These are phyloP conservation scores for Drosophila pullipes DNA, from an alignment of 2,888 invertebrate genomes.

Conservation along the genomic window DNA sequence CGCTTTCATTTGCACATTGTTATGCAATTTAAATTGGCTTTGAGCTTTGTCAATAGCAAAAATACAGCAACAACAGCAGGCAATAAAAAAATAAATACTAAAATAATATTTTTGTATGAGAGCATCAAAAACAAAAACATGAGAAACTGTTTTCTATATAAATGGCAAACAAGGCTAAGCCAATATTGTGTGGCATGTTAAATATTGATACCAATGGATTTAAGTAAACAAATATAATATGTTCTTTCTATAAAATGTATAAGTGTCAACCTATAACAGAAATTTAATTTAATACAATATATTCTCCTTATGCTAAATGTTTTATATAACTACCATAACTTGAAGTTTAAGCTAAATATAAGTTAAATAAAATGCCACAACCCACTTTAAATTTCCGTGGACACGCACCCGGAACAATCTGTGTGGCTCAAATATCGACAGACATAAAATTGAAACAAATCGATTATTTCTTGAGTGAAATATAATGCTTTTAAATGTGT, in stretches of 20 bases:
- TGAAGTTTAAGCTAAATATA: background rate
- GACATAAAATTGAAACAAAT: slow-evolving; percentile 14
- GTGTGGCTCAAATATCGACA: slow-evolving; percentile 1
- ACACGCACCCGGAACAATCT: background rate
- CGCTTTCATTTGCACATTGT: slow-evolving; percentile 9
- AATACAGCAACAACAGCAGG: background rate
- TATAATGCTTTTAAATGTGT: slow-evolving; percentile 30
- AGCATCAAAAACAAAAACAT: slow-evolving; percentile 2
- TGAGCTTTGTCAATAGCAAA: background rate
- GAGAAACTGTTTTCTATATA: background rate
- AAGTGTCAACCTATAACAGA: background rate
- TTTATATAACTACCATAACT: background rate
- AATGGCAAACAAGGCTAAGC: slow-evolving; percentile 17
- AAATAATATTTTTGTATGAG: background rate
- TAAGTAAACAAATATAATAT: background rate
- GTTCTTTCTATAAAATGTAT: background rate
- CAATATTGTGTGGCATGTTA: slow-evolving; percentile 17
- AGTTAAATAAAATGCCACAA: slow-evolving; percentile 9
- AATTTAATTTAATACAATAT: background rate
- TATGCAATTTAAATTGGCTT: slow-evolving; percentile 15
- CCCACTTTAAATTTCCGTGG: background rate
- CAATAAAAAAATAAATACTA: slow-evolving; percentile 19
- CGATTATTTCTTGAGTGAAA: slow-evolving; percentile 9
- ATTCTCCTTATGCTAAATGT: background rate
- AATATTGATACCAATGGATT: slow-evolving; percentile 1